A percentile compares a stretch with the other conserved stretches of the same genome.
phyloP scores from a whole-genome alignment of 2,797 vertebrate genomes.

The Caiman crocodilus region DNA sequence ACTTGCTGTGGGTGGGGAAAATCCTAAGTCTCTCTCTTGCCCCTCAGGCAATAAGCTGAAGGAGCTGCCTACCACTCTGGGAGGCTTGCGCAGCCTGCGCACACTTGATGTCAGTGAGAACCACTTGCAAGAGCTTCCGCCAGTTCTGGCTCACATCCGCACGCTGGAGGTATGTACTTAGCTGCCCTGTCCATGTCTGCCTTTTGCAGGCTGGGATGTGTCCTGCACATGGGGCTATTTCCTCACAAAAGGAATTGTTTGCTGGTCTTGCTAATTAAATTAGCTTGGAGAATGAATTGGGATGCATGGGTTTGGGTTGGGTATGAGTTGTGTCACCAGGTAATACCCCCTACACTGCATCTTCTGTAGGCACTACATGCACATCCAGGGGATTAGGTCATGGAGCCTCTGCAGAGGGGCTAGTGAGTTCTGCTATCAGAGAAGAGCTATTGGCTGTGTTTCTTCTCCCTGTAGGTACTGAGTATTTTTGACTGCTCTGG shows the following conservation, averaged over 20 bases:
- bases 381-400: too few relatives aligned
- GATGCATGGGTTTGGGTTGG: accelerated
- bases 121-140: slow-evolving; percentile 84
- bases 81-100: slow-evolving; percentile 86
- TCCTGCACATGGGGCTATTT: background rate
- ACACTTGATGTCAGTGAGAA: slow-evolving; percentile 91
- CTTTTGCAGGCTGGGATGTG: accelerated
- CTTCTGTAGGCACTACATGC: too few relatives aligned
- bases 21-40: background rate
- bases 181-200: accelerated
- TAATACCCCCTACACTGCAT: too few relatives aligned
- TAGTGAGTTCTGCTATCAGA: background rate
- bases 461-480: background rate
- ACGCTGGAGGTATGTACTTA: slow-evolving; percentile 86
- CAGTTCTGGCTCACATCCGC: slow-evolving; percentile 83
- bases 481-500: background rate
- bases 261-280: accelerated
- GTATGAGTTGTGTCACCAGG: background rate
- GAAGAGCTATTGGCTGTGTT: background rate
- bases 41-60: slow-evolving; percentile 88
- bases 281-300: background rate
- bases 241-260: background rate
- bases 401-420: background rate
- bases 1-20: background rate
- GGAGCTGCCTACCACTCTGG: slow-evolving; percentile 83